phyloP scores from a whole-genome alignment of 2,113 vertebrate genomes.

The Eulacestoma nigropectus region DNA sequence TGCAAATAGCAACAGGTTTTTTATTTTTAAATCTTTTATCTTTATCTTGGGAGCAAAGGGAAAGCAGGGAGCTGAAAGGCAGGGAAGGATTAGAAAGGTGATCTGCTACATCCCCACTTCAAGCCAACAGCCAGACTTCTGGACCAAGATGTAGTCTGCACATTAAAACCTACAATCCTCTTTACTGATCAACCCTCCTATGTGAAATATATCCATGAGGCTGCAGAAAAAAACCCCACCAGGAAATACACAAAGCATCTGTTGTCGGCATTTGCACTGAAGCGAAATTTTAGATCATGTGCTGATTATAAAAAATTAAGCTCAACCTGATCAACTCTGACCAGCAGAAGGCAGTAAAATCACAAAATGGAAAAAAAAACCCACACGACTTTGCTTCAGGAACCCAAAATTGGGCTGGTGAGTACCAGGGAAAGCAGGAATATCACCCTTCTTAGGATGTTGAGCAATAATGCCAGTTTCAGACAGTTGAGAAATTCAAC shows the following conservation, averaged over 20 bases:
- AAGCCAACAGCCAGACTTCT: neutral
- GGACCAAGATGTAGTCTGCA: neutral
- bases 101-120: neutral
- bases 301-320: neutral
- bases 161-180: neutral
- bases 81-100: neutral
- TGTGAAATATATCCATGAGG: neutral
- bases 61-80: neutral
- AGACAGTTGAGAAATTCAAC: neutral
- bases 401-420: neutral
- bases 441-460: neutral
- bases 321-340: neutral
- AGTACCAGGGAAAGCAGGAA: neutral
- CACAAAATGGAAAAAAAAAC: neutral
- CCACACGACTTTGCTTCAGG: neutral
- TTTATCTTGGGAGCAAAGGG: neutral
- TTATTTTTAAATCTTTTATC: neutral
- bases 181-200: neutral
- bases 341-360: conserved; percentile 63
- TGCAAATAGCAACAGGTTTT: neutral
- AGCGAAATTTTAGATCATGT: neutral
- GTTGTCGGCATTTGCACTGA: neutral
- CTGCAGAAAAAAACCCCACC: accelerated
- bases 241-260: neutral
- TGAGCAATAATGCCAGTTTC: neutral